Base-by-base conservation (phyloP, 2,888 invertebrate species). In the Eulithis prunata region DNA sequence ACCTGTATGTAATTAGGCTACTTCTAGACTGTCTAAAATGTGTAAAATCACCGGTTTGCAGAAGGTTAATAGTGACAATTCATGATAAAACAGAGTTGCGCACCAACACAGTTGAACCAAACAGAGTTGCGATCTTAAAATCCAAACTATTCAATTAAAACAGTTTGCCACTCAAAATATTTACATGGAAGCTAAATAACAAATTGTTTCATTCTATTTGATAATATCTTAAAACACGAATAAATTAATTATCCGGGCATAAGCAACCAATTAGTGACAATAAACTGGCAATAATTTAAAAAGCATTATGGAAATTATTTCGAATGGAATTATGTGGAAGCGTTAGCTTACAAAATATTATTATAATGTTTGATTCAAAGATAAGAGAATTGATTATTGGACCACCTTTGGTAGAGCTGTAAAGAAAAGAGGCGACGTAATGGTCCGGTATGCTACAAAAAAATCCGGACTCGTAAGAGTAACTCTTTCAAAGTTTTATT, bases 171-270 rank as follows among this genome's bases (percentile, higher is more conserved):
- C 78, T 79, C 78, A 73, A 77, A 82, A 82, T 78, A 46, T 60
- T 57, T 52, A 61, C 10, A 41, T 57, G 70, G 72, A 81, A 78
- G 82, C 84, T 75, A 74, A 73, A 69, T 70, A 82, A 89, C 90
- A 90, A 91, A 90, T 91, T 88, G 85, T 87, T 85, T 83, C 71
- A 78, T 81, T 80, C 83, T 85, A 89, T 90, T 85, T 74, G 89
- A 90, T 90, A 85, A 66, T 75, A 90, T 89, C 89, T 79, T 71
- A 71, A 64, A 71, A 64, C 75, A 71, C 66, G 80, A 85, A 89
- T 89, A 84, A 89, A 90, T 91, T 87, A 85, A 87, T 89, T 86
- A 86, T 79, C 75, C 78, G 76, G 80, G 86, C 83, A 79, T 85
- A 84, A 81, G 77, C 80, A 77, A 66, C 87, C 83, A 88, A 86